Evolutionary conservation across 2,113 vertebrate genomes (phyloP), one percentile per base, ranked within the genome.

Genomic region (Orcinus orca): DNA sequence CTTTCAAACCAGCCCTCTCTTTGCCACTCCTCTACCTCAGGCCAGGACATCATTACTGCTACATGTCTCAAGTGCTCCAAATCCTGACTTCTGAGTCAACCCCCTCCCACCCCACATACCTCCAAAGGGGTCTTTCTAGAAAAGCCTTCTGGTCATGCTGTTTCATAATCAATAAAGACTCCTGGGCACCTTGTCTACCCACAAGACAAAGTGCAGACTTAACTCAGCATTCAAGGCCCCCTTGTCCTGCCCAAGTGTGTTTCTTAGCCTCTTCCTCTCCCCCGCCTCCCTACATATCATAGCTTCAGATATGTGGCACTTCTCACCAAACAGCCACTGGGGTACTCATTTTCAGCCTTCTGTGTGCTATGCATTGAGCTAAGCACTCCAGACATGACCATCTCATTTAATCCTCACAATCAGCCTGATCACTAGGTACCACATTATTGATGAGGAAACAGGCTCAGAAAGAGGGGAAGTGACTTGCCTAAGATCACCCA

Each of bases 121-220:
- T 84, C 47, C 65, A 74, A 14, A 65, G 63, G 74, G 70, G 21
- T 73, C 70, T 88, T 96, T 88, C 63, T 62, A 84, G 55, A 67
- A 84, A 31, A 67, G 23, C 31, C 8, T 83, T 58, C 77, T 6
- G 36, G 15, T 50, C 17, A n/a, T 12, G 26, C 53, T 71, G 15
- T 77, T 62, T 83, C 76, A 38, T 2, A 29, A 77, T 11, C 31
- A 44, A 67, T 41, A 92, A n/a, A 26, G 60, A 86, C 41, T 77
- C 26, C 36, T 5, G 3, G 33, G 53, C 17, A 53, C 31, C 36
- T 65, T 8, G 60, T 82, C 74, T 44, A 77, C 33, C 67, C 36
- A 87, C 31, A 41, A 21, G 67, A 80, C 17, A 23, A 62, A 83
- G 6, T 41, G 1, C 13, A 53, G 62, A 62, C 21, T 85, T 26